Evolutionary conservation across 2,113 vertebrate genomes (phyloP).

Genomic region (Platanista minor): DNA sequence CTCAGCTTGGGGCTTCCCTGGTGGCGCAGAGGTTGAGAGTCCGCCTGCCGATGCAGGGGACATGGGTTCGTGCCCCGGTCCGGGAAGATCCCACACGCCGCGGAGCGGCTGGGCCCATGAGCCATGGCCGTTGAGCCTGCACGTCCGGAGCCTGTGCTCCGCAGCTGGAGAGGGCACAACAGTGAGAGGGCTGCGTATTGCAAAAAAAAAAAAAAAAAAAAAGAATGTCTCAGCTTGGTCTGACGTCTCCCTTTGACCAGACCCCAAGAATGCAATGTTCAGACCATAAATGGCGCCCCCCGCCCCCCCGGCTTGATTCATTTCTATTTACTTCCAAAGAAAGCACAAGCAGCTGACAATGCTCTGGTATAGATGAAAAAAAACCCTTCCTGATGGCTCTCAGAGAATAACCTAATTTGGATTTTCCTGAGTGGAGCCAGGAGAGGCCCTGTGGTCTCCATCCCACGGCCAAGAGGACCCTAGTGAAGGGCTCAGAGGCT

Average conservation of each 20-base stretch:
- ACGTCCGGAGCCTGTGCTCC: too few relatives aligned
- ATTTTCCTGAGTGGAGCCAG: not conserved
- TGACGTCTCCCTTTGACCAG: not conserved
- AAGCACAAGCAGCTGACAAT: slow-evolving; percentile 2
- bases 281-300: not conserved
- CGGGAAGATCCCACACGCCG: too few relatives aligned
- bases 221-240: not conserved
- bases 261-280: not conserved
- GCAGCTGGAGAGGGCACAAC: too few relatives aligned
- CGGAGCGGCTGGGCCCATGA: too few relatives aligned
- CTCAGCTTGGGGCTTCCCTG: not conserved
- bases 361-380: not conserved
- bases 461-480: not conserved
- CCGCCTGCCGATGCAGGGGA: too few relatives aligned
- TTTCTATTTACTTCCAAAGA: slow-evolving; percentile 52
- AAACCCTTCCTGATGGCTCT: not conserved
- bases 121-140: too few relatives aligned
- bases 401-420: slow-evolving; percentile 17
- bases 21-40: too few relatives aligned
- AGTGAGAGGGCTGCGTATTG: too few relatives aligned
- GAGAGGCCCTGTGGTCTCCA: not conserved
- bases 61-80: too few relatives aligned
- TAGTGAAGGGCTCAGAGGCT: not conserved
- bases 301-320: not conserved
- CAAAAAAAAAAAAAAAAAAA: too few relatives aligned